Percentiles rank a stretch among this genome's conserved stretches.
Evolutionary conservation across 2,888 invertebrate genomes (phyloP).

Genomic region (Hirtodrosophila duncani): DNA sequence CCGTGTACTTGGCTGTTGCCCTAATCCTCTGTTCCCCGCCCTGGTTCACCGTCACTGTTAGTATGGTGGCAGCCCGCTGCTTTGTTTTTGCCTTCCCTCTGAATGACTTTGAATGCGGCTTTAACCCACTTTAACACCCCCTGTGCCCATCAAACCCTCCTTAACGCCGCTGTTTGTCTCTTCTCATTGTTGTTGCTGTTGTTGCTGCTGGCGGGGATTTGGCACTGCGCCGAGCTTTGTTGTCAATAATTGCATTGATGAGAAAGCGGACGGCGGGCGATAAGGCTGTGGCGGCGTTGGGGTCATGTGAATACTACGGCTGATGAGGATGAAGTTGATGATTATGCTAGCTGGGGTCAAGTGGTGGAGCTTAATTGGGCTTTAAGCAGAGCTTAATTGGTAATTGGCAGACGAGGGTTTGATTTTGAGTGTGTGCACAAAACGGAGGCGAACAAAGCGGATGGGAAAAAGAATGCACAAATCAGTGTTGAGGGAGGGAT

Average conservation of each 20-base stretch:
- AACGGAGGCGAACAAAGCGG: constrained; percentile 10
- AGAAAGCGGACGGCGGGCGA: constrained; percentile 19
- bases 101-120: constrained; percentile 21
- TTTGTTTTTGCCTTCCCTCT: constrained; percentile 1
- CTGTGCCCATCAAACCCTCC: constrained; percentile 20
- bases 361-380: constrained; percentile 57
- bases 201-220: constrained; percentile 35
- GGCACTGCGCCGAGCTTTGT: constrained; percentile 59
- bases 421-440: too few relatives aligned
- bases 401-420: constrained; percentile 47
- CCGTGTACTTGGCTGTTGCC: too few relatives aligned
- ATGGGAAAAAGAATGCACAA: constrained; percentile 6
- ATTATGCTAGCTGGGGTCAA: neutral
- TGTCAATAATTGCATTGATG: constrained; percentile 69
- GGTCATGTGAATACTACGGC: neutral
- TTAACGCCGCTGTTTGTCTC: too few relatives aligned
- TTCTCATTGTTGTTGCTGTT: constrained; percentile 8
- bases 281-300: constrained; percentile 14
- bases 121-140: constrained; percentile 9
- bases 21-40: neutral
- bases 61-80: neutral
- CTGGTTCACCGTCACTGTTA: too few relatives aligned
- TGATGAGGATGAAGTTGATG: neutral
- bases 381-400: constrained; percentile 67
- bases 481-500: too few relatives aligned